Conservation (phyloP, 2,113 vertebrate genomes). For the Micromys minutus region DNA sequence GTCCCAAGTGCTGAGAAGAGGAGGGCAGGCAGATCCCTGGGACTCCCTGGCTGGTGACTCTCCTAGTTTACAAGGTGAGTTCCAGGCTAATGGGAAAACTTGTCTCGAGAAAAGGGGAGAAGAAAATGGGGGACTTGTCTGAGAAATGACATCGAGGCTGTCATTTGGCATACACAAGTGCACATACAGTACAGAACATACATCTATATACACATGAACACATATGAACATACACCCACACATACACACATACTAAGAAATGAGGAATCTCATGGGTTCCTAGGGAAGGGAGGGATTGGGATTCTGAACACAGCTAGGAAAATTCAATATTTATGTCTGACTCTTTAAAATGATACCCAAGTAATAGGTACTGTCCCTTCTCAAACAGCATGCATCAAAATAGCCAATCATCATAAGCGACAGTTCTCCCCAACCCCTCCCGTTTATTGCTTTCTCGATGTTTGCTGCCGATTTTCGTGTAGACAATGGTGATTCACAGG, state of each 20-base stretch:
- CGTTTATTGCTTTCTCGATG: not conserved
- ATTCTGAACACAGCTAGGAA: conserved; percentile 60
- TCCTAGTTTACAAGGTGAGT: not conserved
- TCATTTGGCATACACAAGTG: not conserved
- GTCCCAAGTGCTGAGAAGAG: not conserved
- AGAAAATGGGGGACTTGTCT: not conserved
- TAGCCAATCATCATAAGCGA: conserved; percentile 70
- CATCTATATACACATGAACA: not conserved
- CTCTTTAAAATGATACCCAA: conserved; percentile 77
- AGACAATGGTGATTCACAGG: not conserved
- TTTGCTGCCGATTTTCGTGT: not conserved
- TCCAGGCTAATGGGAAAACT: not conserved
- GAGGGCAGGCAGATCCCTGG: not conserved
- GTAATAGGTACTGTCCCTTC: conserved; percentile 42
- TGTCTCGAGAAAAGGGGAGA: not conserved
- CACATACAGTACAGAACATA: too few relatives aligned
- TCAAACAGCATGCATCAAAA: conserved; percentile 62
- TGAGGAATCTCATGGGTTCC: not conserved
- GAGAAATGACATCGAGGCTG: not conserved
- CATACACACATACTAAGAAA: not conserved
- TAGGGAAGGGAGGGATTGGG: conserved; percentile 53
- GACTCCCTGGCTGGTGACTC: not conserved
- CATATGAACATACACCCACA: not conserved
- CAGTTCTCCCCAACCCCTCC: not conserved
- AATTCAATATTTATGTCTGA: conserved; percentile 80